Evolutionary conservation across 2,888 invertebrate genomes (phyloP).

Genomic region (Boloria euphrosyne): DNA sequence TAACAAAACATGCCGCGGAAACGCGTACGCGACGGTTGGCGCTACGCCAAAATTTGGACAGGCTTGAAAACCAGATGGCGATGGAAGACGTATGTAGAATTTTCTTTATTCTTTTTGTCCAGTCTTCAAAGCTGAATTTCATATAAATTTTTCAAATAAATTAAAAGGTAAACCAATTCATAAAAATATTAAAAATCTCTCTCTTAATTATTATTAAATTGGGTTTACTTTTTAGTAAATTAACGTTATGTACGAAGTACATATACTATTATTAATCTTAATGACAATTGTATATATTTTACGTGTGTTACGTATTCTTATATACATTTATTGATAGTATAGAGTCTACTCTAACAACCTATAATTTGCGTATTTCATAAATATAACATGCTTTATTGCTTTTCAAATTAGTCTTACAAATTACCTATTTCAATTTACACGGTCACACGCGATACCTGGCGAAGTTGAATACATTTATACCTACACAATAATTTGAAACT

Average conservation of each 20-base stretch:
- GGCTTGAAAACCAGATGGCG: constrained; percentile 61
- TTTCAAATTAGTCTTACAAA: constrained; percentile 18
- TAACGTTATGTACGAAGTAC: too few relatives aligned
- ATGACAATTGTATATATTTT: too few relatives aligned
- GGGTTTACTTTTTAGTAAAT: too few relatives aligned
- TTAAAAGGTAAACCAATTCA: background rate
- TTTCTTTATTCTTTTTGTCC: constrained; percentile 10
- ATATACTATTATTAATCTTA: too few relatives aligned
- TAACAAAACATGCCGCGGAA: constrained; percentile 21
- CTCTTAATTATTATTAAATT: too few relatives aligned
- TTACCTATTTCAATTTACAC: constrained; percentile 6
- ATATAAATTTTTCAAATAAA: too few relatives aligned
- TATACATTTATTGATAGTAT: background rate
- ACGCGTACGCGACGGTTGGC: constrained; percentile 51
- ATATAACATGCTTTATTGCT: constrained; percentile 9
- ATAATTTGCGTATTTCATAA: constrained; percentile 5
- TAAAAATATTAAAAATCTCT: background rate
- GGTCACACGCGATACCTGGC: constrained; percentile 14
- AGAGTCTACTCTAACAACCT: background rate
- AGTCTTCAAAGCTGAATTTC: background rate
- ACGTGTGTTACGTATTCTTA: too few relatives aligned
- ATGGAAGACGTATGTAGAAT: constrained; percentile 26
- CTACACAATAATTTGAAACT: constrained; percentile 8
- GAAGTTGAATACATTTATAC: constrained; percentile 9
- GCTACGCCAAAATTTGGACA: constrained; percentile 51